A percentile compares a stretch with the other conserved stretches of the same genome.
phyloP scores from a whole-genome alignment of 2,113 vertebrate species.

The Gopherus evgoodei region DNA sequence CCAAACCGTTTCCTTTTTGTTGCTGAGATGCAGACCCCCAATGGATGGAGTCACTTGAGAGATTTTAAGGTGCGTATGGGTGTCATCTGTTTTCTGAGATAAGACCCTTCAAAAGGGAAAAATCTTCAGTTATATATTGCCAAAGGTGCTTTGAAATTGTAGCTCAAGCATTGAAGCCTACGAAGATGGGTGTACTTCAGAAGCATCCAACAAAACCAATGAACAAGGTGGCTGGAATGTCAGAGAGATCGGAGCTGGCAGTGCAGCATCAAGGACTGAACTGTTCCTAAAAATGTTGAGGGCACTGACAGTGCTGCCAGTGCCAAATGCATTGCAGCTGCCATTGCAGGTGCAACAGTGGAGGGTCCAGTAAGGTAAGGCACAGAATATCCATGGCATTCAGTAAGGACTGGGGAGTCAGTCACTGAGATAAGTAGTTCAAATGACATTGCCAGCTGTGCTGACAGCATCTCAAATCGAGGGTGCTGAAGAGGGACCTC shows the following conservation, averaged over 20 bases:
- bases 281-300: background rate
- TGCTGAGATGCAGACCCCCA: too few species aligned
- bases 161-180: too few species aligned
- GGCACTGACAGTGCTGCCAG: background rate
- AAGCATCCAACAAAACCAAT: background rate
- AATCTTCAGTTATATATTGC: background rate
- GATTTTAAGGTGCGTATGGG: background rate
- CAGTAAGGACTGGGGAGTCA: background rate
- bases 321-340: background rate
- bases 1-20: background rate
- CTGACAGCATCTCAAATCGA: background rate
- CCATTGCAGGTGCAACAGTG: background rate
- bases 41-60: background rate
- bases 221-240: background rate
- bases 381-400: background rate
- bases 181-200: too few species aligned
- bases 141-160: background rate
- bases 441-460: background rate
- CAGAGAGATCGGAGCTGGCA: background rate
- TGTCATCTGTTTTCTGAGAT: background rate
- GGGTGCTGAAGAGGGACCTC: background rate
- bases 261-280: background rate
- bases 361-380: background rate
- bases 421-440: background rate
- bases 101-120: background rate